Evolutionary conservation across 2,888 invertebrate species (phyloP).

Genomic region (Actias luna): DNA sequence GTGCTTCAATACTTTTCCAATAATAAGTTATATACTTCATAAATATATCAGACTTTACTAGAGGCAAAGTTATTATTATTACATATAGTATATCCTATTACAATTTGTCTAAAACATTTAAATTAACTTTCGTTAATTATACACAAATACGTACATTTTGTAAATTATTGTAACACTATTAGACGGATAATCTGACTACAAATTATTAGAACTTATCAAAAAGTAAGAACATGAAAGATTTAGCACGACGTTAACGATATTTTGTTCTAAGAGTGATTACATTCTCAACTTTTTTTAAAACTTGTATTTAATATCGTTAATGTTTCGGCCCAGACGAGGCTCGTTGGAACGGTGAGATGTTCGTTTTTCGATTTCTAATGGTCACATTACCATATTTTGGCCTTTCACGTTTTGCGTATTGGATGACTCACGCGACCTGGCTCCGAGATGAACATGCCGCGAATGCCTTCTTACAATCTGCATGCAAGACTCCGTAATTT

Average conservation of each 20-base stretch:
- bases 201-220: background rate
- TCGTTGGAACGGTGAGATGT: constrained; percentile 42
- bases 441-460: constrained; percentile 3
- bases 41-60: no score
- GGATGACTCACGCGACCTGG: constrained; percentile 57
- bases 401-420: constrained; percentile 67
- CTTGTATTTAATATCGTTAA: constrained; percentile 35
- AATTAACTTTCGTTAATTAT: no score
- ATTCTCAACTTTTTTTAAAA: constrained; percentile 35
- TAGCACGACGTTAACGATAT: constrained; percentile 24
- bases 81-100: no score
- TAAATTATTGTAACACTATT: no score
- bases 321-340: constrained; percentile 40
- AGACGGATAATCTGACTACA: no score
- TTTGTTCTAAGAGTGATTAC: constrained; percentile 30
- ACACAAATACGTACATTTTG: no score
- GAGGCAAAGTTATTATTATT: no score
- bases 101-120: no score
- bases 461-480: constrained; percentile 7
- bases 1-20: no score
- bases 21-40: no score
- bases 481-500: background rate
- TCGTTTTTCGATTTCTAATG: constrained; percentile 72
- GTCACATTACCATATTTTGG: constrained; percentile 69
- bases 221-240: constrained; percentile 27